Conservation (phyloP, 1,140 invertebrate species). For the Asbolus verrucosus region DNA sequence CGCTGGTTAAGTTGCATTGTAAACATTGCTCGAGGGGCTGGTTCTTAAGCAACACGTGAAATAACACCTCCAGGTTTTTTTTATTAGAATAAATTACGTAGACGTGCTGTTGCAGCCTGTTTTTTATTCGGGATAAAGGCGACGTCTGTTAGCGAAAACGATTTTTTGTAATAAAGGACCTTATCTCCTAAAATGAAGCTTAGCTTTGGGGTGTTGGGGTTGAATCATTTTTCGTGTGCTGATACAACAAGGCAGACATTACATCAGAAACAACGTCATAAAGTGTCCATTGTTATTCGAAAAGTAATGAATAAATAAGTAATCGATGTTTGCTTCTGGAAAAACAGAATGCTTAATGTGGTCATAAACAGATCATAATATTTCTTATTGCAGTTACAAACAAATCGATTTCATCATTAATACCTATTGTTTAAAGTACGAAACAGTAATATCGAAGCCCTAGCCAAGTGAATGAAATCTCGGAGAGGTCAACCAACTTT, state of each 20-base stretch:
- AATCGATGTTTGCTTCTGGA: too few relatives aligned
- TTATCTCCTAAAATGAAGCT: slow-evolving; percentile 4
- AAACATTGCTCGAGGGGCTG: not conserved
- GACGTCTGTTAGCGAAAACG: not conserved
- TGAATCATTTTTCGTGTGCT: slow-evolving; percentile 2
- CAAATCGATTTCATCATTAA: too few relatives aligned
- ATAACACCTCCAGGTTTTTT: not conserved
- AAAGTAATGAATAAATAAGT: too few relatives aligned
- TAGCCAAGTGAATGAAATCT: too few relatives aligned
- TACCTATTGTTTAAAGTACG: too few relatives aligned
- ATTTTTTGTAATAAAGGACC: slow-evolving; percentile 7
- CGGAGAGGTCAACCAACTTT: too few relatives aligned
- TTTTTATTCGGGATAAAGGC: not conserved
- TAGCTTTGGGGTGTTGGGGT: not conserved
- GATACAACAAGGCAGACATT: not conserved
- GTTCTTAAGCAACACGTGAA: slow-evolving; percentile 2
- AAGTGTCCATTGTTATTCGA: not conserved
- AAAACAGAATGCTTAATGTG: too few relatives aligned
- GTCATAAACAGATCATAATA: too few relatives aligned
- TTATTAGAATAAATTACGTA: not conserved
- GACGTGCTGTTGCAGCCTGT: not conserved
- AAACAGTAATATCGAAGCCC: too few relatives aligned
- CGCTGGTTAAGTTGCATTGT: slow-evolving; percentile 8
- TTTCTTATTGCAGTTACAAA: too few relatives aligned
- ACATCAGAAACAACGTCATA: not conserved